phyloP scores from a whole-genome alignment of 1,140 invertebrate species.

The Heliothis subflexa region DNA sequence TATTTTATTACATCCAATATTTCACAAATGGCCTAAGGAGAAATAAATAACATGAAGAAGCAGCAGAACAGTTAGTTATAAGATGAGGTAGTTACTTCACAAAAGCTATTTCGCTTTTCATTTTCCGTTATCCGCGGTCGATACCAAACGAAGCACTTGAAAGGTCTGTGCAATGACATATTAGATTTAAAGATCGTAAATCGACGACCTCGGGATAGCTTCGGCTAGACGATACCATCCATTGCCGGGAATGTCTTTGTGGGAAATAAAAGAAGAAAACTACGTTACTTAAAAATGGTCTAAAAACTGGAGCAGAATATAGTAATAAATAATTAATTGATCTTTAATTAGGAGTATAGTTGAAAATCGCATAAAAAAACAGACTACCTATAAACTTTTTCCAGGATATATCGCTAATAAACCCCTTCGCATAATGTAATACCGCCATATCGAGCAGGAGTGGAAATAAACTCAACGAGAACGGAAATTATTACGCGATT shows the following conservation, averaged over 20 bases:
- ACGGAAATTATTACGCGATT: slow-evolving; percentile 25
- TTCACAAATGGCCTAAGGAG: background rate
- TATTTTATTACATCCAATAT: background rate
- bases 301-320: too few species aligned
- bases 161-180: slow-evolving; percentile 27
- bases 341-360: background rate
- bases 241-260: slow-evolving; percentile 1
- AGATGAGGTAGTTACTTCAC: background rate
- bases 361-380: background rate
- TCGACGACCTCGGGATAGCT: slow-evolving; percentile 5
- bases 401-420: background rate
- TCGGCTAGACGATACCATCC: slow-evolving; percentile 32
- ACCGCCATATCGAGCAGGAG: background rate
- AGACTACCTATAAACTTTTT: background rate
- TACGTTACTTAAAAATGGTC: too few species aligned
- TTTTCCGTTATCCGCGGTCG: background rate
- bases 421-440: background rate
- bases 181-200: slow-evolving; percentile 39
- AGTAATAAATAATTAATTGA: too few species aligned
- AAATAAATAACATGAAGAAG: background rate
- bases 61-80: background rate
- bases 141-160: slow-evolving; percentile 15
- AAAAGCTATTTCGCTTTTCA: slow-evolving; percentile 11
- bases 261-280: background rate
- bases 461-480: slow-evolving; percentile 9